Percentiles rank a stretch among this genome's conserved stretches.
Evolutionary conservation across 1,140 invertebrate genomes (phyloP).

Genomic region (Bombus picipes): DNA sequence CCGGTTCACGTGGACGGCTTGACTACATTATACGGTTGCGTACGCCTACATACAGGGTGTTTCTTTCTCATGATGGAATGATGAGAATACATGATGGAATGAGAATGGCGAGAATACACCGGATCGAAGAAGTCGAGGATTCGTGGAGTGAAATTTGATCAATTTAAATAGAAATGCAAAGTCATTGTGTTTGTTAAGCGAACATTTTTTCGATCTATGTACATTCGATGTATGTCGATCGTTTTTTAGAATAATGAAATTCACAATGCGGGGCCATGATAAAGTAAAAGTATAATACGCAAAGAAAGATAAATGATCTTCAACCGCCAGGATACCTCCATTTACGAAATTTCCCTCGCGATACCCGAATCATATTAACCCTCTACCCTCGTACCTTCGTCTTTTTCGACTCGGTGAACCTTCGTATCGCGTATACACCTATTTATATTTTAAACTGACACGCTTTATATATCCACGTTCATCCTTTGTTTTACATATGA

Average conservation of each 20-base stretch:
- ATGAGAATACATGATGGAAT: not conserved
- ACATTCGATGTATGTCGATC: not conserved
- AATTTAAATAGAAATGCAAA: not conserved
- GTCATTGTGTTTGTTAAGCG: not conserved
- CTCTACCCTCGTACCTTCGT: not conserved
- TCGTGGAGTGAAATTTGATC: not conserved
- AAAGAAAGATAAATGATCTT: conserved; percentile 8
- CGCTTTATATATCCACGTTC: not conserved
- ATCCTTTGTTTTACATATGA: not conserved
- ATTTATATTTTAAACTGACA: conserved; percentile 1
- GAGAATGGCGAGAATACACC: not conserved
- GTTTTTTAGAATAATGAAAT: not conserved
- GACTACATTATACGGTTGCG: conserved; percentile 59
- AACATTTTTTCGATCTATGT: not conserved
- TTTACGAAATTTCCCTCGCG: not conserved
- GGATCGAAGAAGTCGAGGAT: not conserved
- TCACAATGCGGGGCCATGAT: not conserved
- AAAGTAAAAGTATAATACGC: not conserved
- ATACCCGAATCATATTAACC: not conserved
- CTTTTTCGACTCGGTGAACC: not conserved
- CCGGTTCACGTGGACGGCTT: conserved; percentile 54
- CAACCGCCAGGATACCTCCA: not conserved
- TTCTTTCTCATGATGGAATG: not conserved
- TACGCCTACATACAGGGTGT: not conserved
- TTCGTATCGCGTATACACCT: not conserved